Evolutionary conservation across 2,113 vertebrate genomes (phyloP), one percentile per base, ranked within the genome.

Genomic region (Istiophorus platypterus): DNA sequence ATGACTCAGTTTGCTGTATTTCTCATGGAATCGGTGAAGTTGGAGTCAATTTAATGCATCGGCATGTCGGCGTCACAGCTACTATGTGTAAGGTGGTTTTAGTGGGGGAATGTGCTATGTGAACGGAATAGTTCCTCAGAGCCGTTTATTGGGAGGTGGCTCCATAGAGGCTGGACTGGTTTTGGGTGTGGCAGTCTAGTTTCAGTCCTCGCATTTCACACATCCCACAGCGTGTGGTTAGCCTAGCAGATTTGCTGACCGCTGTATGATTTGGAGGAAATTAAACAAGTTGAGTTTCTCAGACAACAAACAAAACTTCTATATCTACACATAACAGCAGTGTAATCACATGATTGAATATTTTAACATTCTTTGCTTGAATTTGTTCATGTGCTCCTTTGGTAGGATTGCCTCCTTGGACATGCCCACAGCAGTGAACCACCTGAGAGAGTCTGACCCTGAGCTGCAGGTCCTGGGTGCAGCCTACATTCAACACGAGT

Each of bases 401-500:
- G 52, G 9, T 91, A 99, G 98, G 74, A 95, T 98, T 34, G 88
- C 90, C 0, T 92, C 95, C 72, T 93, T 99, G 0, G 96, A 98
- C 89, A 95, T 99, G 94, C 59, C 92, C 3, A 95, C 95, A 0
- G 98, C 98, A 0, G 94, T 99, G 81, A 95, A 95, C 47, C 93
- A 98, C 93, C 95, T 99, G 89, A 94, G 94, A 62, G 95, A 95
- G 24, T 45, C 69, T 0, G 98, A 99, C 78, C 90, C 94, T 63
- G 96, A 94, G n/a, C 72, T 97, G 85, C 97, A 99, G 92, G 96
- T 97, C 56, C 91, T 98, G 64, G 98, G 97, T 0, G 97, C 98
- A 0, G 97, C 98, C 29, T 98, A 96, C 88, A 96, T 99, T 85
- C 98, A 99, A 84, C 98, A 99, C 85, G 95, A 95, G 45, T 99